These are phyloP conservation scores for Nomada fabriciana DNA, from an alignment of 2,888 invertebrate species.

Conservation along the genomic window DNA sequence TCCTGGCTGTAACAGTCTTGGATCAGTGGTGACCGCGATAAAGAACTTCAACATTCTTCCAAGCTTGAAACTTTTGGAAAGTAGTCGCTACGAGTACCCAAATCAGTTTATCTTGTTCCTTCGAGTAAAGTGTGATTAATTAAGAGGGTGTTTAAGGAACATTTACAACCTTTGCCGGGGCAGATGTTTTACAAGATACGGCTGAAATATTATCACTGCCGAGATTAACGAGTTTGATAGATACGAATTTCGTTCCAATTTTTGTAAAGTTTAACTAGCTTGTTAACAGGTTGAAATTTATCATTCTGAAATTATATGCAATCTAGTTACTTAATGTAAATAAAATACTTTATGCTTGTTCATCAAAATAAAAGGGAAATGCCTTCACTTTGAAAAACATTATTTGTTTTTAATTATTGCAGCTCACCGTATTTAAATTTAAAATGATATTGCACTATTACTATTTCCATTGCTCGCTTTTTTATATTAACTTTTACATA, in stretches of 20 bases:
- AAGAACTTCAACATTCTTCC: slow-evolving; percentile 5
- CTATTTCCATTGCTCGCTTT: no score
- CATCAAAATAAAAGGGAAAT: no score
- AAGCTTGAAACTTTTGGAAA: background rate
- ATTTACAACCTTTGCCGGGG: background rate
- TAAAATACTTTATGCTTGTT: no score
- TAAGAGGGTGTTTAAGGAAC: background rate
- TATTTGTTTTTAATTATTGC: no score
- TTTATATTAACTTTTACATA: no score
- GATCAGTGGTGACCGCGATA: slow-evolving; percentile 9
- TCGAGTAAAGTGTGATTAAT: slow-evolving; percentile 13
- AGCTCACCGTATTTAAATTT: no score
- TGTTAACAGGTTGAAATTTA: background rate
- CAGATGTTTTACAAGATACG: background rate
- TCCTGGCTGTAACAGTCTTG: background rate
- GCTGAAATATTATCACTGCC: background rate
- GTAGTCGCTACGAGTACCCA: background rate
- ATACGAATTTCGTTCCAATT: background rate
- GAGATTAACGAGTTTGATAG: background rate
- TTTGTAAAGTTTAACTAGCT: background rate
- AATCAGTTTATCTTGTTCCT: background rate
- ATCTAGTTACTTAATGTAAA: no score
- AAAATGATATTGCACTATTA: no score
- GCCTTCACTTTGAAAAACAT: no score
- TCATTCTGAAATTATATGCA: no score